Percentiles rank a stretch among this genome's conserved stretches.
phyloP scores from a whole-genome alignment of 1,140 invertebrate genomes.

The Metaphire vulgaris region DNA sequence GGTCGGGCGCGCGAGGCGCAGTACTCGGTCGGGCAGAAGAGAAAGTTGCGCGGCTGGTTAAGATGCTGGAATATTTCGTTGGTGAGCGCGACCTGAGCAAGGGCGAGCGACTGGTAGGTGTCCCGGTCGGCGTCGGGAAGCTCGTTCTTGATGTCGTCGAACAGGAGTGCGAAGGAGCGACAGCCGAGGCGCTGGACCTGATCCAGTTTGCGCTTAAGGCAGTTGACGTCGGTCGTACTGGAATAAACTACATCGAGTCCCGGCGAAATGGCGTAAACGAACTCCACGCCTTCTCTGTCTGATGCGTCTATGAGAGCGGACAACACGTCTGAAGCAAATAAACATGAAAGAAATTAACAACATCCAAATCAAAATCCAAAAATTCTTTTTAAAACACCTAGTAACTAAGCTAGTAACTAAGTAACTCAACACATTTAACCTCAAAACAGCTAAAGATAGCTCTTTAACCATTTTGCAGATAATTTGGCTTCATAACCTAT shows the following conservation, averaged over 20 bases:
- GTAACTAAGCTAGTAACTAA: too few species aligned
- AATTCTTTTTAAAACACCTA: too few species aligned
- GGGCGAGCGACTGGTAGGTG: constrained; percentile 93
- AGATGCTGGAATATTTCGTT: constrained; percentile 94
- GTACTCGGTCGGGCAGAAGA: constrained; percentile 91
- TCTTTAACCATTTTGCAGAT: too few species aligned
- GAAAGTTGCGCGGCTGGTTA: constrained; percentile 72
- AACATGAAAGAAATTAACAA: not conserved
- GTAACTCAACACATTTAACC: too few species aligned
- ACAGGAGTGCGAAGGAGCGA: constrained; percentile 89
- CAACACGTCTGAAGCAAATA: constrained; percentile 65
- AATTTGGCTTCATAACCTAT: too few species aligned
- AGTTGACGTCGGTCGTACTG: constrained; percentile 77
- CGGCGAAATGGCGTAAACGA: constrained; percentile 96
- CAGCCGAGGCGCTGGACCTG: constrained; percentile 94
- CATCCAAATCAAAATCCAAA: too few species aligned
- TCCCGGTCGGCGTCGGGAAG: constrained; percentile 94
- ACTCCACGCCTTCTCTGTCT: constrained; percentile 76
- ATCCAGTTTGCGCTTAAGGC: constrained; percentile 86
- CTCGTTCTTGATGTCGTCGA: constrained; percentile 97
- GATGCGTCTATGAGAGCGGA: constrained; percentile 81
- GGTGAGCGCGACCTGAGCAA: constrained; percentile 92
- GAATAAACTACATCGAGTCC: constrained; percentile 96
- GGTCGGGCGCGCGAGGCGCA: constrained; percentile 83
- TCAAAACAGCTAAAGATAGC: too few species aligned